phyloP scores from a whole-genome alignment of 2,797 vertebrate species.

The Acanthopagrus latus region DNA sequence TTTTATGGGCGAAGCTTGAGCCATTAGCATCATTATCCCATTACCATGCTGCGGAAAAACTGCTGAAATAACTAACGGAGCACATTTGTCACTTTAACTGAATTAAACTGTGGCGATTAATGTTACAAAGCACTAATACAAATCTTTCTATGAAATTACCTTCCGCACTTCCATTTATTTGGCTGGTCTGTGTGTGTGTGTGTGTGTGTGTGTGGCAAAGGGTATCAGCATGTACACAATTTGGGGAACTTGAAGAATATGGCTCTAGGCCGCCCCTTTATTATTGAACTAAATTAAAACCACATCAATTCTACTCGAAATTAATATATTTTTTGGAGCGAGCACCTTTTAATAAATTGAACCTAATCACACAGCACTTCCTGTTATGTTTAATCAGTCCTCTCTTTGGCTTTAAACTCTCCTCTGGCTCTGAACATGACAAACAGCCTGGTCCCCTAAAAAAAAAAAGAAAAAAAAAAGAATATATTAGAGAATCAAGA shows the following conservation, averaged over 20 bases:
- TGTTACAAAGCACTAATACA: conserved; percentile 56
- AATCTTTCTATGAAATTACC: conserved; percentile 51
- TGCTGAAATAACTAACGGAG: conserved; percentile 45
- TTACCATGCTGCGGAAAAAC: conserved; percentile 59
- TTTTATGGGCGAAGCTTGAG: conserved; percentile 48
- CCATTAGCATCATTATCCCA: conserved; percentile 67
- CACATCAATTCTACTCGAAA: conserved; percentile 4
- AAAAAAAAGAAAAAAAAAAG: conserved; percentile 6
- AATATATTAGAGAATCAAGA: conserved; percentile 18
- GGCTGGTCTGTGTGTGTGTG: conserved; percentile 13
- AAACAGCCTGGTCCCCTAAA: not conserved
- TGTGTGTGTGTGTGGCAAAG: conserved; percentile 14
- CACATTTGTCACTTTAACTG: conserved; percentile 59
- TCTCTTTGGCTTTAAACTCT: not conserved
- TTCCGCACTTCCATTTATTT: conserved; percentile 44
- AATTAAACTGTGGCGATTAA: conserved; percentile 58
- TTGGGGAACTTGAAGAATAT: not conserved
- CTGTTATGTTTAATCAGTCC: not conserved
- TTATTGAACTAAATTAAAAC: conserved; percentile 8
- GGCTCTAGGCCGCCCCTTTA: not conserved
- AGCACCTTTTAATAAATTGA: not conserved
- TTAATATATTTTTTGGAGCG: not conserved
- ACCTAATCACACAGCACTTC: not conserved
- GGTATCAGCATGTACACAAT: not conserved
- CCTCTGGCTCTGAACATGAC: not conserved